Percentiles rank a stretch among this genome's conserved stretches.
phyloP scores from a whole-genome alignment of 35 echinoderm and acorn worm genomes.

The Hemicentrotus pulcherrimus region DNA sequence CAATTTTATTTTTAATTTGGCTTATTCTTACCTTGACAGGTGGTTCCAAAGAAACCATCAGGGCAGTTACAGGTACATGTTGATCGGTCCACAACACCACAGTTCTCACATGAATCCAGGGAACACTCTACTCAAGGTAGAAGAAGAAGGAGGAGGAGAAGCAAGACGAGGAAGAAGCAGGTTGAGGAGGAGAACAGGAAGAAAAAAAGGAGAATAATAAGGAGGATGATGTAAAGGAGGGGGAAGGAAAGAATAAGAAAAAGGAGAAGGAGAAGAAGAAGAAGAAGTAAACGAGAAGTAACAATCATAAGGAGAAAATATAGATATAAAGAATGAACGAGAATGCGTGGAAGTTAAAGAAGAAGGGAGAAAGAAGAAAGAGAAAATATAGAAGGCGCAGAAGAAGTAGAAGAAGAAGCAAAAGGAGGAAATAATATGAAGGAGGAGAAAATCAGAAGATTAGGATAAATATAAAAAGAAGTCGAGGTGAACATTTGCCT shows the following conservation, averaged over 20 bases:
- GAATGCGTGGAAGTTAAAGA: background rate
- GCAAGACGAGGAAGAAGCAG: background rate
- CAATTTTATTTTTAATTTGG: too few relatives aligned
- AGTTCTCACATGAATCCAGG: slow-evolving; percentile 57
- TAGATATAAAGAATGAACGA: background rate
- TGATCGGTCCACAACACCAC: slow-evolving; percentile 49
- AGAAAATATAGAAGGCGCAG: background rate
- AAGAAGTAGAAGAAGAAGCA: background rate
- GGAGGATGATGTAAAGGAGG: background rate
- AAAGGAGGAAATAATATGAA: background rate
- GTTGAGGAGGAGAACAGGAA: too few relatives aligned
- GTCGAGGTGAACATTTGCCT: background rate
- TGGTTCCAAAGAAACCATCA: slow-evolving; percentile 55
- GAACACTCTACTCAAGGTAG: background rate
- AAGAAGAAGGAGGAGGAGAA: background rate
- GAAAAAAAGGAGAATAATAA: too few relatives aligned
- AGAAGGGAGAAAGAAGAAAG: background rate
- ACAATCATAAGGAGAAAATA: background rate
- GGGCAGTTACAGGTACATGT: slow-evolving; percentile 59
- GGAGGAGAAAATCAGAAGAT: too few relatives aligned
- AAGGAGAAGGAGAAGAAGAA: background rate
- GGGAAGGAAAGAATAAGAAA: background rate
- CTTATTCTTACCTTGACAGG: slow-evolving; percentile 58
- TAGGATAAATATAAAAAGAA: too few relatives aligned
- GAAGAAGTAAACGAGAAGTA: background rate